Conservation (phyloP, 2,797 vertebrate genomes). For the Chelon auratus region DNA sequence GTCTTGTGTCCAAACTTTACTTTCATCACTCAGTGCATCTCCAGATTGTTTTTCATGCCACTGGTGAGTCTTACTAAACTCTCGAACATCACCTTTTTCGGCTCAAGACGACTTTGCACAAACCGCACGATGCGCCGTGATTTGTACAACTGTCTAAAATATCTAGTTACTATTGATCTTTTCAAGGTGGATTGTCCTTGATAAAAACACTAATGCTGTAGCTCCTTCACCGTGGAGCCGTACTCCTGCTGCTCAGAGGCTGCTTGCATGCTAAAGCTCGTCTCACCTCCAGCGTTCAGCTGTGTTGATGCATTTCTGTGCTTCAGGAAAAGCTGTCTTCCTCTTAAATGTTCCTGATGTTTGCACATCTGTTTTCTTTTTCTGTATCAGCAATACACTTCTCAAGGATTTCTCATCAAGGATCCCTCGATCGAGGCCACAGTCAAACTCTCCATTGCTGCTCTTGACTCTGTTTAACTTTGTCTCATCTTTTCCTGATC, state of each 20-base stretch:
- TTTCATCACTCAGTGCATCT: neutral
- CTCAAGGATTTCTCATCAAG: slow-evolving; percentile 9
- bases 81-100: neutral
- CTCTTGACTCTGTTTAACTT: slow-evolving; percentile 1
- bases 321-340: slow-evolving; percentile 2
- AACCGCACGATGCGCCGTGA: neutral
- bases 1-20: neutral
- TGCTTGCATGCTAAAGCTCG: slow-evolving; percentile 4
- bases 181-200: too few species aligned
- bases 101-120: neutral
- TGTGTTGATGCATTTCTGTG: slow-evolving; percentile 11
- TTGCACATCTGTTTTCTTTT: slow-evolving; percentile 9
- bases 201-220: neutral
- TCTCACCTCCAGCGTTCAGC: slow-evolving; percentile 18
- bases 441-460: neutral
- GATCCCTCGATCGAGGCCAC: slow-evolving; percentile 1
- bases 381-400: neutral
- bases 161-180: neutral
- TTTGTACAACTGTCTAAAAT: slow-evolving; percentile 3
- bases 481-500: slow-evolving; percentile 3
- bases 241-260: slow-evolving; percentile 10
- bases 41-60: neutral
- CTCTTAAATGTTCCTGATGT: slow-evolving; percentile 6
- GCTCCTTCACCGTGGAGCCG: neutral
- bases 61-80: neutral